Evolutionary conservation across 2,888 invertebrate genomes (phyloP).

Genomic region (Piscicola geometra): DNA sequence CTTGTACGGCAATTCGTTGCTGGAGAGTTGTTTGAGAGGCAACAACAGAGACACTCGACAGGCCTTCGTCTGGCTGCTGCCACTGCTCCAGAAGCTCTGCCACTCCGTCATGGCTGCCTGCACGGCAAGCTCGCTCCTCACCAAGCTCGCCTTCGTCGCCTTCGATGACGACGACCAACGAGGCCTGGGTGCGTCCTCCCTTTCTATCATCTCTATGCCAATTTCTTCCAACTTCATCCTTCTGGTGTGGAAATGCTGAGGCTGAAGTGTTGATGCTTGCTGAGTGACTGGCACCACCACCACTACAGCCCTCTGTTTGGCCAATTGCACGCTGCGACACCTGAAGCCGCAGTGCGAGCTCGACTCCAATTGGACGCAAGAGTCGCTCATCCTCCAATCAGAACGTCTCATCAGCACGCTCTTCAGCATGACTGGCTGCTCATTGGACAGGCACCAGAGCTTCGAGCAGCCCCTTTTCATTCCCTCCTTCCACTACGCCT

Average conservation of each 20-base stretch:
- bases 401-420: slow-evolving; percentile 64
- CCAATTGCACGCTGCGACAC: slow-evolving; percentile 70
- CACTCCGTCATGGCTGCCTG: slow-evolving; percentile 75
- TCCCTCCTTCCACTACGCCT: slow-evolving; percentile 76
- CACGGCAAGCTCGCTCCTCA: slow-evolving; percentile 63
- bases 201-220: too few relatives aligned
- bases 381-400: slow-evolving; percentile 64
- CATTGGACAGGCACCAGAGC: slow-evolving; percentile 4
- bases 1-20: slow-evolving; percentile 43
- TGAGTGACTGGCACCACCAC: too few relatives aligned
- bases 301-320: slow-evolving; percentile 63
- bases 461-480: slow-evolving; percentile 59
- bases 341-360: slow-evolving; percentile 76
- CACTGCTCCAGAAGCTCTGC: slow-evolving; percentile 64
- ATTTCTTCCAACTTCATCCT: neutral
- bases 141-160: slow-evolving; percentile 63
- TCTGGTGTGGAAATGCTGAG: neutral
- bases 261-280: neutral
- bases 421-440: slow-evolving; percentile 37
- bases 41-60: slow-evolving; percentile 60
- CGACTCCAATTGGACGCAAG: slow-evolving; percentile 69
- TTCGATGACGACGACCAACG: slow-evolving; percentile 56
- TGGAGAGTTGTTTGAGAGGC: slow-evolving; percentile 56
- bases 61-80: slow-evolving; percentile 62
- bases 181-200: neutral